Percentiles rank a stretch among this genome's conserved stretches.
These are phyloP conservation scores for Crax fasciolata DNA, from an alignment of 2,797 vertebrate genomes.

Conservation along the genomic window DNA sequence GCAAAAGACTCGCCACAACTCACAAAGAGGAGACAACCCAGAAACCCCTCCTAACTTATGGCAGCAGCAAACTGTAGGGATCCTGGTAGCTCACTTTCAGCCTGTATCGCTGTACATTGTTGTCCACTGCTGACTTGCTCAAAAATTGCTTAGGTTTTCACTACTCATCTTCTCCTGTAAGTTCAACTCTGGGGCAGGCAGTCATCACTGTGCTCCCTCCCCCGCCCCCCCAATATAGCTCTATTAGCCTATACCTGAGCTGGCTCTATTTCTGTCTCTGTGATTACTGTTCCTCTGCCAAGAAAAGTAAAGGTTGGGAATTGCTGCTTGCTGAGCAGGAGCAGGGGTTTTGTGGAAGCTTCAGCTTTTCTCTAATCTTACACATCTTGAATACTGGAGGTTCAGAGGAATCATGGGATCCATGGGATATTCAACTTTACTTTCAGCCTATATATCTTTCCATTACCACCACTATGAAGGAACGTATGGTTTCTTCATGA, in stretches of 20 bases:
- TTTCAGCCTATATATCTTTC: neutral
- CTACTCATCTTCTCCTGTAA: neutral
- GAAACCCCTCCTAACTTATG: neutral
- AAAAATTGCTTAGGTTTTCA: neutral
- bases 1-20: neutral
- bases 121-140: neutral
- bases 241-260: neutral
- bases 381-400: neutral
- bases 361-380: neutral
- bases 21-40: neutral
- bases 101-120: neutral
- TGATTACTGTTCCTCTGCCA: neutral
- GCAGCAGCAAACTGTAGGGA: neutral
- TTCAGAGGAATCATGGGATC: neutral
- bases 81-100: neutral
- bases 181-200: neutral
- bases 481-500: neutral
- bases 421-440: neutral
- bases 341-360: neutral
- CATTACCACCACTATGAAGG: neutral
- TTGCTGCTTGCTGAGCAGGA: neutral
- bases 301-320: neutral
- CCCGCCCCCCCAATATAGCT: neutral
- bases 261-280: neutral
- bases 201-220: neutral